Percentiles rank a stretch among this genome's conserved stretches.
Evolutionary conservation across 2,113 vertebrate genomes (phyloP).

Genomic region (Ariopsis seemanni): DNA sequence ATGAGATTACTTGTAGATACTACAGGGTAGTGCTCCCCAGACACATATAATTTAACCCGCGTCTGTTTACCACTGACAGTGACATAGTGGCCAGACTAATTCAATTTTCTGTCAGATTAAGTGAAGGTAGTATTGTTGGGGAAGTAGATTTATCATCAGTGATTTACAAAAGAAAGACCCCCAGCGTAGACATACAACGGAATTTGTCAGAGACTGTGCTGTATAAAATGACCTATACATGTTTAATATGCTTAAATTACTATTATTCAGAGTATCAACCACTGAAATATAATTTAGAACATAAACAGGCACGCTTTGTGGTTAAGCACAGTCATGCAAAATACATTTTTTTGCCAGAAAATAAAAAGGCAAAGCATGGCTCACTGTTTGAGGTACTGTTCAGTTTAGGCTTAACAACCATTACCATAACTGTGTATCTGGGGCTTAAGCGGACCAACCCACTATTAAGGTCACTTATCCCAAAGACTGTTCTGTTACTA

Average conservation of each 20-base stretch:
- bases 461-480: conserved; percentile 49
- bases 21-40: conserved; percentile 73
- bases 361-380: not conserved
- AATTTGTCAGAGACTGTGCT: conserved; percentile 4
- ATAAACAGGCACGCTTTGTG: not conserved
- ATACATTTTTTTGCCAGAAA: not conserved
- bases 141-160: conserved; percentile 72
- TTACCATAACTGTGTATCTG: conserved; percentile 57
- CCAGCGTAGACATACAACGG: conserved; percentile 64
- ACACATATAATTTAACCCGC: conserved; percentile 81
- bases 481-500: conserved; percentile 57
- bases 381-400: not conserved
- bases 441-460: conserved; percentile 51
- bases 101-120: conserved; percentile 85
- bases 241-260: conserved; percentile 21
- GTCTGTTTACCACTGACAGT: conserved; percentile 78
- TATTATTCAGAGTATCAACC: not conserved
- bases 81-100: conserved; percentile 76
- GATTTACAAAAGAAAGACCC: conserved; percentile 70
- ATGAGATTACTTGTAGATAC: conserved; percentile 70
- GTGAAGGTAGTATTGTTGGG: conserved; percentile 70
- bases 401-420: conserved; percentile 42
- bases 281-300: not conserved
- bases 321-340: not conserved
- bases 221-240: not conserved